A percentile compares a stretch with the other conserved stretches of the same genome.
Evolutionary conservation across 1,140 invertebrate species (phyloP).

Genomic region (Dinoponera quadriceps): DNA sequence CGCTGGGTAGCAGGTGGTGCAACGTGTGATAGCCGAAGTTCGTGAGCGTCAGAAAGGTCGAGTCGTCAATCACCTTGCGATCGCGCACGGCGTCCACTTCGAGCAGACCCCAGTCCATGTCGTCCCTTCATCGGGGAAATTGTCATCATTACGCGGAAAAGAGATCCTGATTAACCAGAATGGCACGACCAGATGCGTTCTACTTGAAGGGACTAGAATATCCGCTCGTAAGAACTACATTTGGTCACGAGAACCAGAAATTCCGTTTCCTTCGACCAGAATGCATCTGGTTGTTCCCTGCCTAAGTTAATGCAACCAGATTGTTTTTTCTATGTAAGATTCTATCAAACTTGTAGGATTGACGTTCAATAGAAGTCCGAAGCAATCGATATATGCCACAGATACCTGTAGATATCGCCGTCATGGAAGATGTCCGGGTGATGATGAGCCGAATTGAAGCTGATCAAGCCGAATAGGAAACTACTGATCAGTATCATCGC

Average conservation of each 20-base stretch:
- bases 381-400: too few species aligned
- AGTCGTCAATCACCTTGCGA: constrained; percentile 89
- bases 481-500: constrained; percentile 87
- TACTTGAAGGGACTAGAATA: too few species aligned
- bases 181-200: too few species aligned
- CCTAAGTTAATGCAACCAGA: too few species aligned
- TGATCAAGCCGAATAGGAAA: constrained; percentile 88
- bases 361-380: neutral
- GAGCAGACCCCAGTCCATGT: constrained; percentile 92
- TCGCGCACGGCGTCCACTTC: constrained; percentile 92
- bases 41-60: constrained; percentile 89
- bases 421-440: constrained; percentile 94
- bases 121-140: constrained; percentile 79
- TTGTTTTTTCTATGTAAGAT: too few species aligned
- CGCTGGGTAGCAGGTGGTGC: constrained; percentile 93
- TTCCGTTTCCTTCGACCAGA: too few species aligned
- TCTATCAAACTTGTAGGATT: too few species aligned
- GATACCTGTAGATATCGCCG: constrained; percentile 89
- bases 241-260: too few species aligned
- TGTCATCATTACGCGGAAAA: too few species aligned
- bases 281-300: too few species aligned
- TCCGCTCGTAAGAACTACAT: too few species aligned
- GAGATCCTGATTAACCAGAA: too few species aligned
- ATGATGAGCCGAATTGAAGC: constrained; percentile 92
- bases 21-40: constrained; percentile 92